phyloP scores from a whole-genome alignment of 2,113 vertebrate genomes.

The Tragelaphus scriptus region DNA sequence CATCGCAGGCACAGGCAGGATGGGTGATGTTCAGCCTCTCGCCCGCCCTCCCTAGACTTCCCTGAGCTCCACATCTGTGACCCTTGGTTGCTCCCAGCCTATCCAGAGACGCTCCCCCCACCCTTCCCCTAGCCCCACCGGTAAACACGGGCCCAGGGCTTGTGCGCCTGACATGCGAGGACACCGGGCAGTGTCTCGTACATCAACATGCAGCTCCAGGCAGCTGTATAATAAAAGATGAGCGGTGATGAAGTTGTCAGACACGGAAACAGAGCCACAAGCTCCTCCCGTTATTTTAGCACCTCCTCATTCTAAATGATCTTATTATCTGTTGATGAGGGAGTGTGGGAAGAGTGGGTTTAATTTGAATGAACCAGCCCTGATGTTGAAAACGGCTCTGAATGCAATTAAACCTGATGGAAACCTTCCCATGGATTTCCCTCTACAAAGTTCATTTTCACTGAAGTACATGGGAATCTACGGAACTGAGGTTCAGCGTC shows the following conservation, averaged over 20 bases:
- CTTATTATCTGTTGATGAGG: slow-evolving; percentile 62
- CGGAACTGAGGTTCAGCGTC: neutral
- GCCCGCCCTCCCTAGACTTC: slow-evolving; percentile 70
- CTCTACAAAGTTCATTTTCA: neutral
- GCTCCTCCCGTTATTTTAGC: slow-evolving; percentile 46
- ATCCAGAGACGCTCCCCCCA: slow-evolving; percentile 25
- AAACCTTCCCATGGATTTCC: neutral
- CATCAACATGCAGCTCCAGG: slow-evolving; percentile 63
- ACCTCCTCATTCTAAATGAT: slow-evolving; percentile 48
- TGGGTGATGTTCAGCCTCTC: slow-evolving; percentile 72
- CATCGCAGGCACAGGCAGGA: slow-evolving; percentile 73
- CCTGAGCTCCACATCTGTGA: slow-evolving; percentile 62
- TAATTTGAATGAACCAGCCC: neutral
- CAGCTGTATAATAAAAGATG: slow-evolving; percentile 47
- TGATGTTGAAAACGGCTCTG: neutral
- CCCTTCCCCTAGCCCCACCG: neutral
- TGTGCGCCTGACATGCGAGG: slow-evolving; percentile 51
- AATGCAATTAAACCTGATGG: neutral
- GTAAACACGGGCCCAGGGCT: slow-evolving; percentile 39
- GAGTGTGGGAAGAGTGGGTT: neutral
- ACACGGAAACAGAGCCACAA: slow-evolving; percentile 38
- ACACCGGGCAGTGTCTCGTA: slow-evolving; percentile 41
- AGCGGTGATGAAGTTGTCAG: slow-evolving; percentile 68
- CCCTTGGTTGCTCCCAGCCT: slow-evolving; percentile 43
- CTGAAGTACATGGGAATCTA: neutral